Evolutionary conservation across 2,888 invertebrate species (phyloP).

Genomic region (Campoplex nolae): DNA sequence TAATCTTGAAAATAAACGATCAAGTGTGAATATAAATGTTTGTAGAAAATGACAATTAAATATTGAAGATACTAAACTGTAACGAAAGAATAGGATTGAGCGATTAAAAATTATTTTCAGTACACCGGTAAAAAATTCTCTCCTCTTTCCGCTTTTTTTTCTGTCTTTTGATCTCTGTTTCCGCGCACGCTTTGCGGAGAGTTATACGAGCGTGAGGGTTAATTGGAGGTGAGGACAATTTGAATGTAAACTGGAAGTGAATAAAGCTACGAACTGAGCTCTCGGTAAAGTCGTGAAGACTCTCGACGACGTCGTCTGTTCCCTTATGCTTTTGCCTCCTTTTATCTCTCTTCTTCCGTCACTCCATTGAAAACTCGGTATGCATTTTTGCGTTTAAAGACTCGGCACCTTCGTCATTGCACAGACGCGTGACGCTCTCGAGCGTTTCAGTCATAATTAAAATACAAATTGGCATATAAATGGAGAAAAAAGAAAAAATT

Average conservation of each 20-base stretch:
- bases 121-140: slow-evolving; percentile 35
- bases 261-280: slow-evolving; percentile 8
- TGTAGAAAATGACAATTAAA: neutral
- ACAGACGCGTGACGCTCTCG: slow-evolving; percentile 14
- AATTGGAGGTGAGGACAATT: slow-evolving; percentile 66
- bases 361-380: slow-evolving; percentile 12
- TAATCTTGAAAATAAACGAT: neutral
- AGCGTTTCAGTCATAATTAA: neutral
- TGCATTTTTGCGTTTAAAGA: slow-evolving; percentile 8
- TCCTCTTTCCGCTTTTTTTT: neutral
- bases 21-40: neutral
- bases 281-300: neutral
- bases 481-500: neutral
- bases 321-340: slow-evolving; percentile 14
- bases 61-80: neutral
- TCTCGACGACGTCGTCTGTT: neutral
- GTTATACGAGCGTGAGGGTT: slow-evolving; percentile 60
- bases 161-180: slow-evolving; percentile 16
- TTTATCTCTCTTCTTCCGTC: slow-evolving; percentile 48
- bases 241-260: slow-evolving; percentile 59
- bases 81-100: slow-evolving; percentile 5
- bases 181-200: slow-evolving; percentile 24
- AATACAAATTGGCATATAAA: neutral
- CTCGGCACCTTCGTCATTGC: neutral
- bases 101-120: slow-evolving; percentile 30